Base-by-base conservation (phyloP, 2,888 invertebrate genomes). In the Acleris emargana region DNA sequence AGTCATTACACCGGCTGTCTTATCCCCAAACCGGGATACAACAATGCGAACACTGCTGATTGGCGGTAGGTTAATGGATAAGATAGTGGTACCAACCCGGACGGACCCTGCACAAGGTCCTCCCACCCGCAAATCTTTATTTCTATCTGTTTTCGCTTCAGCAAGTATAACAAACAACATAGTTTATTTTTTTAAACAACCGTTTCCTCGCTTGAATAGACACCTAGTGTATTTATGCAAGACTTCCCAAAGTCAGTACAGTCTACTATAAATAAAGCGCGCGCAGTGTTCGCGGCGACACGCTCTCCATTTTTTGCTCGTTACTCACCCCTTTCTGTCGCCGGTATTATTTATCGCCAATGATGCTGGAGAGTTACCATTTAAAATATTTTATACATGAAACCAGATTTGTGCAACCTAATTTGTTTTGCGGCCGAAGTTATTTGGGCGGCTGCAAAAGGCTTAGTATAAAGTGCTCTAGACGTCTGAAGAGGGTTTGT, bases 241-340 rank as follows among this genome's bases (percentile, higher is more conserved):
- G 53, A 5, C 17, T 42, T 28, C 59, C 59, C 38, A n/a, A 6
- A 59, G 58, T 42, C 22, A 64, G 38, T 54, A 47, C 28, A 38
- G 13, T 53, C 38, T 59, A 64, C 64, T 64, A 64, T 59, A 59
- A 64, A 64, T 64, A 54, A 50, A 64, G 53, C 59, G 53, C 53
- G 53, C 53, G 54, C 49, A 64, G 53, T 64, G 53, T 64, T 64
- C 53, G 59, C 61, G 17, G 55, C 32, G 51, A 49, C 54, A 22
- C 50, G 55, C 18, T 64, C 60, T 55, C 32, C 64, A 66, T 66
- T 66, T 66, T 66, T 66, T 60, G 60, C 60, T 66, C 64, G 64
- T 66, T 66, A 55, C 50, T 66, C 55, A 66, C 51, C 64, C 60
- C 60, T 66, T 59, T 55, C 55, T 57, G 60, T 55, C 55, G 45